Conservation (phyloP, 2,113 vertebrate genomes). For the Corythornis cristatus region DNA sequence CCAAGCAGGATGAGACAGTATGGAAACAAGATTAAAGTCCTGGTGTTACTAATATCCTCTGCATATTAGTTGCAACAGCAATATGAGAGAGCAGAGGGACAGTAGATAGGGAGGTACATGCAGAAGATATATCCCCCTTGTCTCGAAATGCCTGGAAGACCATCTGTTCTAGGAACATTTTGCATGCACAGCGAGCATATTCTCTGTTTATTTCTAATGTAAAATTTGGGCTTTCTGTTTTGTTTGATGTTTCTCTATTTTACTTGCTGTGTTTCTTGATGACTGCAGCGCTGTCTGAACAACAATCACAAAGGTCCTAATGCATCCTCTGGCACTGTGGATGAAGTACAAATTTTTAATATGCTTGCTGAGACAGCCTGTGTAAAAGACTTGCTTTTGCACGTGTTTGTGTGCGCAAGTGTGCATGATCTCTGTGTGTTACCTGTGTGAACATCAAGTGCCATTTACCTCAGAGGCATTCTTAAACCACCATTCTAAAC, state of each 20-base stretch:
- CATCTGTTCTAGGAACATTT: not conserved
- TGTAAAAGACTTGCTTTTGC: conserved; percentile 61
- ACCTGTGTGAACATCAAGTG: conserved; percentile 51
- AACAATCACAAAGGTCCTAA: not conserved
- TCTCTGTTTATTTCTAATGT: not conserved
- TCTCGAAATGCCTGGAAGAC: not conserved
- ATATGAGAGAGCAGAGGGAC: not conserved
- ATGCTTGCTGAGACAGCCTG: conserved; percentile 55
- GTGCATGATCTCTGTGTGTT: conserved; percentile 57
- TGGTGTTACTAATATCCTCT: not conserved
- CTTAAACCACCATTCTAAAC: conserved; percentile 31
- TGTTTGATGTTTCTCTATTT: not conserved
- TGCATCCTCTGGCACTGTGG: not conserved
- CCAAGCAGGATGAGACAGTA: too few relatives aligned
- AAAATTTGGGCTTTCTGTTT: not conserved
- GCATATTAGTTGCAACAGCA: not conserved
- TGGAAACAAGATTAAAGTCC: not conserved
- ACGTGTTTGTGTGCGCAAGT: not conserved
- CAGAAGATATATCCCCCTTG: not conserved
- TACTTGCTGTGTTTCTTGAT: not conserved
- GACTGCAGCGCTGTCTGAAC: not conserved
- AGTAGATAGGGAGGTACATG: not conserved
- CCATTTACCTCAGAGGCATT: conserved; percentile 58
- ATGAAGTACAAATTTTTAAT: not conserved
- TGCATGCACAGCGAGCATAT: not conserved